A percentile compares a stretch with the other conserved stretches of the same genome.
Evolutionary conservation across 1,140 invertebrate genomes (phyloP).

Genomic region (Pissodes strobi): DNA sequence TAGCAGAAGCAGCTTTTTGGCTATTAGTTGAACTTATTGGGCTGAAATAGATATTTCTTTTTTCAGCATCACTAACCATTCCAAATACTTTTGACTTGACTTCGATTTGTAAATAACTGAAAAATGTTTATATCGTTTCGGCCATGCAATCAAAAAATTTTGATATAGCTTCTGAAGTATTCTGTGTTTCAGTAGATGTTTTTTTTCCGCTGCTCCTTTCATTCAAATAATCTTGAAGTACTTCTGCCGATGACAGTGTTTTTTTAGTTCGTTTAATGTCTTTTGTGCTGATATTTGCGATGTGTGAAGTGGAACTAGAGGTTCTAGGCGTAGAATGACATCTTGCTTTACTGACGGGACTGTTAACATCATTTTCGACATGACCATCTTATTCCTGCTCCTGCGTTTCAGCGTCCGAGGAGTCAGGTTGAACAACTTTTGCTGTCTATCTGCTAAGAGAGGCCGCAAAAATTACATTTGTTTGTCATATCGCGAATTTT

Average conservation of each 20-base stretch:
- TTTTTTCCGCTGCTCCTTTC: neutral
- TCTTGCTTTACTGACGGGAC: neutral
- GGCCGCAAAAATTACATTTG: neutral
- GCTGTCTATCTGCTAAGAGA: neutral
- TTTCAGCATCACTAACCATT: neutral
- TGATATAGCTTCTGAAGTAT: neutral
- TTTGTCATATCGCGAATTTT: conserved; percentile 5
- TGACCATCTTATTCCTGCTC: conserved; percentile 1
- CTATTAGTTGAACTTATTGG: no score
- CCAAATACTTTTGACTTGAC: neutral
- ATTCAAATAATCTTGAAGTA: conserved; percentile 7
- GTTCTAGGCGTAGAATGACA: neutral
- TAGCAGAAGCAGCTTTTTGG: no score
- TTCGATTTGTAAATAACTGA: neutral
- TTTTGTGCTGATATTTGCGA: conserved; percentile 5
- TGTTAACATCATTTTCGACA: neutral
- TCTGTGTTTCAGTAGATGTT: neutral
- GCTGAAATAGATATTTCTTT: no score
- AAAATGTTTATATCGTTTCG: no score
- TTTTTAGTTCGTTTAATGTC: neutral
- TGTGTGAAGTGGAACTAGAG: neutral
- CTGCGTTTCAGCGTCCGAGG: neutral
- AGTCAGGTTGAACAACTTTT: neutral
- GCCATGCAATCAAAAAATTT: neutral
- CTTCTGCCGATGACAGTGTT: neutral